Evolutionary conservation across 2,113 vertebrate genomes (phyloP).

Genomic region (Micromys minutus): DNA sequence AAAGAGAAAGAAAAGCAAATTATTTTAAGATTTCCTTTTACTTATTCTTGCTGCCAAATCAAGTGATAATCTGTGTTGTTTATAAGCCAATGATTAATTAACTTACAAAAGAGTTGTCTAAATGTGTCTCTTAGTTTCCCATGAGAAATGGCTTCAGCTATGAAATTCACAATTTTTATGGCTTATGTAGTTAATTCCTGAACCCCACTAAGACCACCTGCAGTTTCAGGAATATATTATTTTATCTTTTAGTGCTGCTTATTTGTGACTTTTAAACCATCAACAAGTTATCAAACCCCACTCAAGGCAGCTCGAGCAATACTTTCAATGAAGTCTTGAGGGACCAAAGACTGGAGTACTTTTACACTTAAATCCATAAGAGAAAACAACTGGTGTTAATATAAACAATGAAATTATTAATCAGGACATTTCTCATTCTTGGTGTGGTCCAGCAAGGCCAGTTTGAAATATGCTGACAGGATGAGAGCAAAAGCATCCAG

Average conservation of each 20-base stretch:
- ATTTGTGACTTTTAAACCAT: slow-evolving; percentile 55
- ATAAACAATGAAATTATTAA: slow-evolving; percentile 48
- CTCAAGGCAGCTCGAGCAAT: not conserved
- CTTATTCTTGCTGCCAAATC: not conserved
- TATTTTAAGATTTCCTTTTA: not conserved
- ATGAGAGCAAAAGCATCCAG: slow-evolving; percentile 62
- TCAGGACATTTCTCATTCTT: slow-evolving; percentile 39
- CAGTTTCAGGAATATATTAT: not conserved
- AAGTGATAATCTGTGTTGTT: not conserved
- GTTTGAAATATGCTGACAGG: slow-evolving; percentile 69
- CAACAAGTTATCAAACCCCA: slow-evolving; percentile 36
- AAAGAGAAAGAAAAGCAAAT: not conserved
- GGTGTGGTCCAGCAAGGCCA: slow-evolving; percentile 26
- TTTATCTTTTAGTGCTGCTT: not conserved
- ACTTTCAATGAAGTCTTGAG: slow-evolving; percentile 16
- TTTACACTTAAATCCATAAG: slow-evolving; percentile 19
- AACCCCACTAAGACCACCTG: not conserved
- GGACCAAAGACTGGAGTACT: slow-evolving; percentile 25
- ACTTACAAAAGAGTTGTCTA: not conserved
- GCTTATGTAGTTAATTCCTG: not conserved
- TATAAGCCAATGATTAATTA: not conserved
- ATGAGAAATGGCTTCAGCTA: not conserved
- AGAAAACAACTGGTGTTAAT: slow-evolving; percentile 14
- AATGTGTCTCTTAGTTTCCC: not conserved
- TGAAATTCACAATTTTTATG: not conserved